Evolutionary conservation across 2,888 invertebrate species (phyloP).

Genomic region (Campoplex capitator): DNA sequence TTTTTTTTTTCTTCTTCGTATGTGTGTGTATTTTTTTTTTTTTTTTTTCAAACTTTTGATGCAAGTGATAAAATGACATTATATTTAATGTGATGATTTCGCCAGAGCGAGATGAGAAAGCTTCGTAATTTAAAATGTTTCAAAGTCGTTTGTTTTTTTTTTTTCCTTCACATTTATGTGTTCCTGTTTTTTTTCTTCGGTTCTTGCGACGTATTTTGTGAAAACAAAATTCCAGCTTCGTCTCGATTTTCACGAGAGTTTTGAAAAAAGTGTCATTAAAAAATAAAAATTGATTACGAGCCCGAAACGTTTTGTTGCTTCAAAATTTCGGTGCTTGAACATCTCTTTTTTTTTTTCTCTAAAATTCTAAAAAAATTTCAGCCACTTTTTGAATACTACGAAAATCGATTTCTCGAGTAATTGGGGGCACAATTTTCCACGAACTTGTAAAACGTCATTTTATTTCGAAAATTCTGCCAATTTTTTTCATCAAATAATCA

Average conservation of each 20-base stretch:
- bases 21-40: background rate
- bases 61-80: background rate
- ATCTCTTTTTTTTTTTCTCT: no score
- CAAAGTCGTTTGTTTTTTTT: background rate
- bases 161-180: background rate
- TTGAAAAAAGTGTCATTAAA: background rate
- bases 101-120: background rate
- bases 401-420: no score
- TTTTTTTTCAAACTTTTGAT: background rate
- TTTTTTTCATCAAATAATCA: no score
- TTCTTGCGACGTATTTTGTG: background rate
- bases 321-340: no score
- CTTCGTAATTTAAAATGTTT: conserved; percentile 16
- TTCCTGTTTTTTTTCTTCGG: background rate
- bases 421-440: no score
- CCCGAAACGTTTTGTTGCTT: no score
- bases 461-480: no score
- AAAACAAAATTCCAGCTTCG: background rate
- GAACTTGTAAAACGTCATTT: no score
- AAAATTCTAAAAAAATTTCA: no score
- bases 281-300: no score
- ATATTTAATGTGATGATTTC: background rate
- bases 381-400: no score
- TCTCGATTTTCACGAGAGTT: conserved; percentile 6
- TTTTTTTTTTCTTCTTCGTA: background rate